phyloP scores from a whole-genome alignment of 2,113 vertebrate genomes.

The Bufo gargarizans region DNA sequence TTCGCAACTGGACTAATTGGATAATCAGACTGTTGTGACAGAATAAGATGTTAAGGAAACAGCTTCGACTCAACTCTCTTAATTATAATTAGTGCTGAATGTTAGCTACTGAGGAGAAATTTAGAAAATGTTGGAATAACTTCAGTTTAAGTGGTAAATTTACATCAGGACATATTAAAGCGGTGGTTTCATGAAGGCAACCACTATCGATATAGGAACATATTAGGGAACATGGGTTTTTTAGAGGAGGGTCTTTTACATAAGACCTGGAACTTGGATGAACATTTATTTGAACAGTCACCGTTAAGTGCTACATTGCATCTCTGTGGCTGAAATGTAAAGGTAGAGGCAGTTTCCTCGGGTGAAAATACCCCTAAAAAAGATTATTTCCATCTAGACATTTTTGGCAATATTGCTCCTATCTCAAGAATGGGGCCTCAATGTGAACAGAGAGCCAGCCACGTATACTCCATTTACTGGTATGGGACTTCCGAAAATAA shows the following conservation, averaged over 20 bases:
- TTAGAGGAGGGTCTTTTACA: background rate
- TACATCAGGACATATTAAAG: background rate
- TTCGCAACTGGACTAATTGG: slow-evolving; percentile 50
- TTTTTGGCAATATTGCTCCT: too few relatives aligned
- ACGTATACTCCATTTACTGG: too few relatives aligned
- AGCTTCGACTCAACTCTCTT: slow-evolving; percentile 16
- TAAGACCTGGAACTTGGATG: too few relatives aligned
- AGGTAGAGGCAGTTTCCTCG: too few relatives aligned
- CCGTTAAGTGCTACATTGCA: too few relatives aligned
- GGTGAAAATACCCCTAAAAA: too few relatives aligned
- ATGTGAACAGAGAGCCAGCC: too few relatives aligned
- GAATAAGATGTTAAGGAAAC: slow-evolving; percentile 33
- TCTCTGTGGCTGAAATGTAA: too few relatives aligned
- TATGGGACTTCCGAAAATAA: too few relatives aligned
- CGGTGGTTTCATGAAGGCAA: background rate
- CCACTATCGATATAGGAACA: background rate
- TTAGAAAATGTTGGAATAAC: background rate
- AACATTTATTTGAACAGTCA: too few relatives aligned
- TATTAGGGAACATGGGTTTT: background rate
- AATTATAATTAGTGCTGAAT: slow-evolving; percentile 24
- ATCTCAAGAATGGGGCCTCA: too few relatives aligned
- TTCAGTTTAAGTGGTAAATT: background rate
- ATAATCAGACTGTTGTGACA: slow-evolving; percentile 41
- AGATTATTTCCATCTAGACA: too few relatives aligned
- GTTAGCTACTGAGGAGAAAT: background rate